Evolutionary conservation across 2,797 vertebrate species (phyloP), one percentile per base, ranked within the genome.

Genomic region (Busarellus nigricollis): DNA sequence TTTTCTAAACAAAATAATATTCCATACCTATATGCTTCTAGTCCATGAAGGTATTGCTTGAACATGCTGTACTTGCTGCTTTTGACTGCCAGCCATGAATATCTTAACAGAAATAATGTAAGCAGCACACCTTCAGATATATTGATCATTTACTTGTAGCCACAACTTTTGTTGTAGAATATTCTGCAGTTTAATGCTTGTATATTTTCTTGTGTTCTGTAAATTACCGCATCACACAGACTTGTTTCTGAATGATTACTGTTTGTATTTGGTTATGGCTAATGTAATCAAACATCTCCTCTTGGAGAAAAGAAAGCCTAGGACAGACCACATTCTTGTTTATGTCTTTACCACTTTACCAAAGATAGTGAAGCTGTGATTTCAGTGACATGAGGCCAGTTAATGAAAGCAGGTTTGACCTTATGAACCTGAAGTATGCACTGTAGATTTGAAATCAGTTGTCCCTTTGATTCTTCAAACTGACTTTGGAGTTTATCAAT

Each of bases 41-140:
- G 18, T 47, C 57, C 5, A 3, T 14, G 1, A 71, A 83, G 15
- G 29, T 73, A 85, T 83, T 83, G 67, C 74, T 87, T 91, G 85
- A 89, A 69, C 35, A 28, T 84, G 84, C 72, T 89, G 44, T 42
- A 57, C 65, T 91, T 83, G 65, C 77, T 93, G 8, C 52, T 86
- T 84, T 71, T 74, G 72, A 73, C 69, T 81, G 37, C n/a, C 82
- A 93, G 76, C 40, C 52, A 54, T 81, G 69, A 96, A 80, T 93
- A 91, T 94, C 95, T 95, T 70, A 91, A 81, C 49, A 94, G 54
- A 81, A 93, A n/a, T 81, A 65, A 93, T 65, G 31, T 61, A 81
- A 63, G 76, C 8, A 90, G 76, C 65, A 87, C 55, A 81, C 80
- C 69, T 93, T 62, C 52, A 72, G 58, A 78, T 72, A 28, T 54